These are phyloP conservation scores for Propithecus coquereli DNA, from an alignment of 2,113 vertebrate genomes.

Conservation along the genomic window DNA sequence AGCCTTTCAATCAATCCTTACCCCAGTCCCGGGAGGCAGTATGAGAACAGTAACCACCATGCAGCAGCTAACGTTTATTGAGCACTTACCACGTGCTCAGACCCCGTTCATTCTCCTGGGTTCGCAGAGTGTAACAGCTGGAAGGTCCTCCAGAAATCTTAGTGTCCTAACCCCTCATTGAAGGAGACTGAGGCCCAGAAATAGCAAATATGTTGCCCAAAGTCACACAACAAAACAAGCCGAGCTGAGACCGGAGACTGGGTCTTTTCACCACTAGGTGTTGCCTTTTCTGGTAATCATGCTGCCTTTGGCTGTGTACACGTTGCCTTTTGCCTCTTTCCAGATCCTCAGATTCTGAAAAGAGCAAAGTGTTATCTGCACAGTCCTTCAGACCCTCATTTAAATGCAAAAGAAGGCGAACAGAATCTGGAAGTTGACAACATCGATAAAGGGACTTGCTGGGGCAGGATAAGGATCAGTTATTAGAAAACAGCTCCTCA, in stretches of 20 bases:
- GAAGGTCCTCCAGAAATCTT: not conserved
- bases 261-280: not conserved
- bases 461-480: not conserved
- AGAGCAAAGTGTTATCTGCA: not conserved
- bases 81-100: not conserved
- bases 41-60: not conserved
- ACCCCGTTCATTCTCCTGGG: not conserved
- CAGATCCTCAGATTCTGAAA: not conserved
- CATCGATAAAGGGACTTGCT: not conserved
- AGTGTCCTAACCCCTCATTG: not conserved
- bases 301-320: not conserved
- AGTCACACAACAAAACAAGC: not conserved
- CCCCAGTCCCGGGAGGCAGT: not conserved
- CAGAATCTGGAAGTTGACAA: not conserved
- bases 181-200: not conserved
- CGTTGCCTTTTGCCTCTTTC: not conserved
- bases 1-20: not conserved
- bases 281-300: not conserved
- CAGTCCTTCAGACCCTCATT: not conserved
- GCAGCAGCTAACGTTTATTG: not conserved
- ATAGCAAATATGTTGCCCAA: not conserved
- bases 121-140: not conserved
- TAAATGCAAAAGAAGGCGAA: not conserved
- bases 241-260: not conserved
- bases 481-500: conserved; percentile 2